Percentiles rank a stretch among this genome's conserved stretches.
These are phyloP conservation scores for Drosophila nigromelanica DNA, from an alignment of 1,140 invertebrate genomes.

Conservation along the genomic window DNA sequence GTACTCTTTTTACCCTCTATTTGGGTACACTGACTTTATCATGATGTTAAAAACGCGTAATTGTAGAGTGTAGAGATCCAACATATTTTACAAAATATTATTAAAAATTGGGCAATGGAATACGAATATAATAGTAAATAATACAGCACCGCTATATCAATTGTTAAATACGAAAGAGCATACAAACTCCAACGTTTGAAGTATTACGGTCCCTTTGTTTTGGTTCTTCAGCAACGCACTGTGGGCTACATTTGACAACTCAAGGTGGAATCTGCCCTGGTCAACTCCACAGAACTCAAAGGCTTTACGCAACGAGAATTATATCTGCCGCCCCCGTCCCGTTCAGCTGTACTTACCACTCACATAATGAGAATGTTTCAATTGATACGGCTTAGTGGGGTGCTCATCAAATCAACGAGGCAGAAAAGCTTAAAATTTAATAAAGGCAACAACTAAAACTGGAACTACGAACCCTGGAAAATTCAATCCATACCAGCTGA, in stretches of 20 bases:
- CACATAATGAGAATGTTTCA: conserved; percentile 50
- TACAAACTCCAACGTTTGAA: background rate
- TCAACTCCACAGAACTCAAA: background rate
- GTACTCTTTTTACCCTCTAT: conserved; percentile 1
- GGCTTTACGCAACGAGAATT: background rate
- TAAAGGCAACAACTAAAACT: conserved; percentile 61
- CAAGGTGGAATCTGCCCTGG: background rate
- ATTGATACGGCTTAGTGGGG: conserved; percentile 67
- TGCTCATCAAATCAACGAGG: conserved; percentile 69
- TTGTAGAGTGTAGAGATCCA: too few relatives aligned
- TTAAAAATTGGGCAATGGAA: too few relatives aligned
- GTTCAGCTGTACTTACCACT: background rate
- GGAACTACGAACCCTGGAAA: conserved; percentile 23
- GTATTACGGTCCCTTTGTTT: background rate
- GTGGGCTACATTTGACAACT: conserved; percentile 8
- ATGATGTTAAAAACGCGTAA: background rate
- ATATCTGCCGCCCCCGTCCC: conserved; percentile 10
- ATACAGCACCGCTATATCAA: too few relatives aligned
- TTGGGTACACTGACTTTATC: conserved; percentile 1
- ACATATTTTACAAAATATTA: too few relatives aligned
- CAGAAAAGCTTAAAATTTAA: conserved; percentile 81
- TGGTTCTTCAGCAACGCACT: background rate
- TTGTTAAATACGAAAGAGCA: background rate
- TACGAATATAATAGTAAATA: too few relatives aligned
- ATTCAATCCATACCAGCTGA: conserved; percentile 55